Conservation (phyloP, 2,888 invertebrate species). For the Furcula furcula region DNA sequence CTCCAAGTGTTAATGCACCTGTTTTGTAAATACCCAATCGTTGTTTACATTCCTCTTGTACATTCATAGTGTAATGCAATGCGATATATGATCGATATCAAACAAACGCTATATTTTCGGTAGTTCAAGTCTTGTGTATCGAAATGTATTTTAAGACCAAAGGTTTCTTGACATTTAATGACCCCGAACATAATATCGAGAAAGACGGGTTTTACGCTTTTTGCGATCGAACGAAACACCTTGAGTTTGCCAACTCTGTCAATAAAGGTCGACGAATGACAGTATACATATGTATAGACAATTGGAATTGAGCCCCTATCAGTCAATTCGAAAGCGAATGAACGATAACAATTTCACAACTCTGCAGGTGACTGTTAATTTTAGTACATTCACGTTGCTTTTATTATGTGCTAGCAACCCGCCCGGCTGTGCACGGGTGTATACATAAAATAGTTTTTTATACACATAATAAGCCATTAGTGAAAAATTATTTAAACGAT, state of each 20-base stretch:
- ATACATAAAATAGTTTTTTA: too few relatives aligned
- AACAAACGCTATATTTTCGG: too few relatives aligned
- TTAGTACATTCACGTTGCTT: slow-evolving; percentile 4
- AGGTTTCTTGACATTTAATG: slow-evolving; percentile 60
- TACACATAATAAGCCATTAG: too few relatives aligned
- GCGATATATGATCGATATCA: too few relatives aligned
- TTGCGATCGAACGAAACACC: slow-evolving; percentile 50
- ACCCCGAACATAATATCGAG: slow-evolving; percentile 39
- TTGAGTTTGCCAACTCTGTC: slow-evolving; percentile 49
- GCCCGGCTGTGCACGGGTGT: too few relatives aligned
- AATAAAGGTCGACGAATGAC: slow-evolving; percentile 55
- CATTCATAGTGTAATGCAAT: too few relatives aligned
- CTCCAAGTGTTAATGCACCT: slow-evolving; percentile 8
- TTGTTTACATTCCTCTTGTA: background rate
- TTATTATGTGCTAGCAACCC: too few relatives aligned
- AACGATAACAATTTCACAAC: slow-evolving; percentile 49
- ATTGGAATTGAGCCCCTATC: slow-evolving; percentile 10
- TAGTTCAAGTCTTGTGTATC: background rate
- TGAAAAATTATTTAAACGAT: too few relatives aligned
- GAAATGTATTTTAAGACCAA: slow-evolving; percentile 15
- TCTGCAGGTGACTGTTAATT: slow-evolving; percentile 10
- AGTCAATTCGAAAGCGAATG: slow-evolving; percentile 49
- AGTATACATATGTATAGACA: slow-evolving; percentile 29
- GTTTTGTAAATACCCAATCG: slow-evolving; percentile 6
- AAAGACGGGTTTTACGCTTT: slow-evolving; percentile 58